Evolutionary conservation across 1,140 invertebrate genomes (phyloP).

Genomic region (Macrosteles quadrilineatus): DNA sequence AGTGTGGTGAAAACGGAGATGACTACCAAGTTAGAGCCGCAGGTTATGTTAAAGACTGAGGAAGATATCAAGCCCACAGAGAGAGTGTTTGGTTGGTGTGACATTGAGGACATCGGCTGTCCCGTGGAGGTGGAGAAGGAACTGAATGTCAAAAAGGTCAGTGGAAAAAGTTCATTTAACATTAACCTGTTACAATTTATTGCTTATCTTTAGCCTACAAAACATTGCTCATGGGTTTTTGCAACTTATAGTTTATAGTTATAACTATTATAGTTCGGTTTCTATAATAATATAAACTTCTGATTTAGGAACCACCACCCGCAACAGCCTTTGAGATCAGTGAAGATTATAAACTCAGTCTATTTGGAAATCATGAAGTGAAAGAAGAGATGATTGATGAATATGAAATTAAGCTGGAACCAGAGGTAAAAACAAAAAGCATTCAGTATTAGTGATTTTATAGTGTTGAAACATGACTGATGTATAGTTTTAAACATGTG

Average conservation of each 20-base stretch:
- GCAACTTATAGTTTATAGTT: neutral
- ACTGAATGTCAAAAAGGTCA: too few relatives aligned
- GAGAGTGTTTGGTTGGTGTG: constrained; percentile 11
- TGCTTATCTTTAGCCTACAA: too few relatives aligned
- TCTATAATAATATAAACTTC: neutral
- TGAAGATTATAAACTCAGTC: neutral
- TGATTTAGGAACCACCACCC: neutral
- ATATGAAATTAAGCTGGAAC: neutral
- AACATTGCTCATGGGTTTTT: too few relatives aligned
- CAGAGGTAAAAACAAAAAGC: too few relatives aligned
- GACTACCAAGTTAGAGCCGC: too few relatives aligned
- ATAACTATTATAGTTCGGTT: neutral
- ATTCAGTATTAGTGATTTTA: too few relatives aligned
- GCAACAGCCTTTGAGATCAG: neutral
- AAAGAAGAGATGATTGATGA: neutral
- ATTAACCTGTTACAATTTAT: too few relatives aligned
- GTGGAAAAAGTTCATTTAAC: too few relatives aligned
- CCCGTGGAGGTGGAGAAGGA: too few relatives aligned
- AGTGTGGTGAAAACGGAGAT: too few relatives aligned
- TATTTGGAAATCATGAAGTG: neutral
- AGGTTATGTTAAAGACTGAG: neutral
- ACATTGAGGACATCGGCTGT: neutral
- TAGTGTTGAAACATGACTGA: too few relatives aligned
- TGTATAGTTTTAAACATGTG: too few relatives aligned
- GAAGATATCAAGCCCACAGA: neutral